These are phyloP conservation scores for Chrysotoxum bicinctum DNA, from an alignment of 2,888 invertebrate species.

Conservation along the genomic window DNA sequence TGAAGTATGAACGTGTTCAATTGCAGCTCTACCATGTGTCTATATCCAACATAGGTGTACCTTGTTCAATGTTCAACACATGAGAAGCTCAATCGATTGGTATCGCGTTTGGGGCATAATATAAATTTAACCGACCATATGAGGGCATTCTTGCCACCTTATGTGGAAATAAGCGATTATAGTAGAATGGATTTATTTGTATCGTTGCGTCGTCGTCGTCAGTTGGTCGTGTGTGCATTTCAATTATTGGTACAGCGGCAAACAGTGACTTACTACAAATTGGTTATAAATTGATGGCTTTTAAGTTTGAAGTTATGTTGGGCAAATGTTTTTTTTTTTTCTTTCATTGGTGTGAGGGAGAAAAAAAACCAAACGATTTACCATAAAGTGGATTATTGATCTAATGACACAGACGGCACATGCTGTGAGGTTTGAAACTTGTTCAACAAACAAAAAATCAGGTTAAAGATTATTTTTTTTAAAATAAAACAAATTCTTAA, in stretches of 20 bases:
- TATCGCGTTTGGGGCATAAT: conserved; percentile 47
- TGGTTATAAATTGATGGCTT: conserved; percentile 51
- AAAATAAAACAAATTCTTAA: not conserved
- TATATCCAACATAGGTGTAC: not conserved
- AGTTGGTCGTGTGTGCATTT: conserved; percentile 56
- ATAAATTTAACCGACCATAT: conserved; percentile 33
- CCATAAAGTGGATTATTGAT: not conserved
- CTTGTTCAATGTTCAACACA: not conserved
- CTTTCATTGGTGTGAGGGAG: not conserved
- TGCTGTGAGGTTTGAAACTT: not conserved
- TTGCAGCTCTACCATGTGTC: not conserved
- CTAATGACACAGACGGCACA: not conserved
- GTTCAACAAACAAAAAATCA: not conserved
- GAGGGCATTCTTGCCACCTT: conserved; percentile 59
- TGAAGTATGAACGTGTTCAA: conserved; percentile 29
- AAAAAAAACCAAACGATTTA: not conserved
- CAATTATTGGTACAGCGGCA: conserved; percentile 21
- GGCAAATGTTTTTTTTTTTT: conserved; percentile 20
- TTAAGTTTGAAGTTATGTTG: conserved; percentile 24
- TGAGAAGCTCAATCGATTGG: conserved; percentile 38
- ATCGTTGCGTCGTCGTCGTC: not conserved
- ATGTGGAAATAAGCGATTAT: conserved; percentile 66
- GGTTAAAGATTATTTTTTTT: not conserved
- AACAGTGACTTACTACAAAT: conserved; percentile 51
- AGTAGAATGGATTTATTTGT: conserved; percentile 65